Evolutionary conservation across 1,140 invertebrate species (phyloP).

Genomic region (Bombus superbus): DNA sequence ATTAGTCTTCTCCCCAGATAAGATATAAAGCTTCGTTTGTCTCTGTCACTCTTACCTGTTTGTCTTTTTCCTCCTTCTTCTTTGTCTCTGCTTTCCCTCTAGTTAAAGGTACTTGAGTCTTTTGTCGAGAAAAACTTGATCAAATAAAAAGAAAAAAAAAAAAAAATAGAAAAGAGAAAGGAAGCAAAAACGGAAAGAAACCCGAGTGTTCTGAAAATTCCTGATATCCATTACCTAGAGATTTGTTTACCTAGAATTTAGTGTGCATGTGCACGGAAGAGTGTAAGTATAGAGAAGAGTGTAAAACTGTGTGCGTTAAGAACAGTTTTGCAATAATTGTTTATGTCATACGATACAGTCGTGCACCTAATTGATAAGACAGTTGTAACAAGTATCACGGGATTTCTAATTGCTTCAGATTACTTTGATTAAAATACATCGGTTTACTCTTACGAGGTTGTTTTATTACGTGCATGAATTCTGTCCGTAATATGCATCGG

Average conservation of each 20-base stretch:
- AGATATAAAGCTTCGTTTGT: conserved; percentile 33
- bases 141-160: not conserved
- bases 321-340: conserved; percentile 7
- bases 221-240: not conserved
- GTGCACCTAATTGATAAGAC: conserved; percentile 5
- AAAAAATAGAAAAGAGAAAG: not conserved
- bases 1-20: conserved; percentile 32
- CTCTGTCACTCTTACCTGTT: not conserved
- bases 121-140: too few relatives aligned
- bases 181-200: too few relatives aligned
- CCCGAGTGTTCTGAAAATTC: too few relatives aligned
- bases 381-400: conserved; percentile 33
- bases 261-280: too few relatives aligned
- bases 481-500: too few relatives aligned
- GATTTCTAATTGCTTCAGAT: conserved; percentile 46
- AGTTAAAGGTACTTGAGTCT: too few relatives aligned
- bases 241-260: not conserved
- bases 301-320: not conserved
- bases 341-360: not conserved
- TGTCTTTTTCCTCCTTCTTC: not conserved
- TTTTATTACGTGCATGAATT: not conserved
- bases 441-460: not conserved
- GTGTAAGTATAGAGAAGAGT: too few relatives aligned
- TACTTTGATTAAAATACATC: conserved; percentile 21
- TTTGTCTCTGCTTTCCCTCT: not conserved